phyloP scores from a whole-genome alignment of 1,140 invertebrate genomes.

The Epicauta chinensis region DNA sequence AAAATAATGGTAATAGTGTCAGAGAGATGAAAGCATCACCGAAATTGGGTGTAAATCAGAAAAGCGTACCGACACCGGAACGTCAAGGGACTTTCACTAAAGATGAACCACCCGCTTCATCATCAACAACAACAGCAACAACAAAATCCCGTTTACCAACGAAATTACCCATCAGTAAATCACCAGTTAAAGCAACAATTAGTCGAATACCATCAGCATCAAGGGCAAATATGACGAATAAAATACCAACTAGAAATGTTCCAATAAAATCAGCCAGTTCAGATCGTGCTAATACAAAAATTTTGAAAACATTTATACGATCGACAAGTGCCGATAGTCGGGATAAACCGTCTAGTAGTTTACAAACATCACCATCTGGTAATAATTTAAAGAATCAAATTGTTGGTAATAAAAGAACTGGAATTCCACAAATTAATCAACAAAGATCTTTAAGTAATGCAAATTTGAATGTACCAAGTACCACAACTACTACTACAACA shows the following conservation, averaged over 20 bases:
- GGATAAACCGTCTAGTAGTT: constrained; percentile 25
- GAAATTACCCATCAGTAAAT: constrained; percentile 7
- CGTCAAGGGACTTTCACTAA: constrained; percentile 86
- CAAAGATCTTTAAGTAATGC: neutral
- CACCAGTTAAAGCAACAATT: neutral
- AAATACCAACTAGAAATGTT: neutral
- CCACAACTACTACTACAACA: constrained; percentile 9
- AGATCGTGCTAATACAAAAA: constrained; percentile 22
- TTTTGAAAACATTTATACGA: constrained; percentile 20
- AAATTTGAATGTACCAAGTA: neutral
- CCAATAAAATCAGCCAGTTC: constrained; percentile 33
- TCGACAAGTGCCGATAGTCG: constrained; percentile 41
- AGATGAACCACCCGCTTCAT: constrained; percentile 50
- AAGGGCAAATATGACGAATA: neutral
- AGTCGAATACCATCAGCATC: too few species aligned
- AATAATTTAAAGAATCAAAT: constrained; percentile 51
- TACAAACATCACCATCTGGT: constrained; percentile 48
- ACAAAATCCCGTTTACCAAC: constrained; percentile 1
- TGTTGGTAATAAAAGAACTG: neutral
- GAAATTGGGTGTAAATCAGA: constrained; percentile 24
- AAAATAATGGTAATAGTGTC: constrained; percentile 18
- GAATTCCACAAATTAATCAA: neutral
- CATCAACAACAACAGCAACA: constrained; percentile 16
- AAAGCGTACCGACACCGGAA: constrained; percentile 49
- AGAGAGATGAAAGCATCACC: constrained; percentile 7